These are phyloP conservation scores for Chironomus riparius DNA, from an alignment of 2,888 invertebrate species.

Conservation along the genomic window DNA sequence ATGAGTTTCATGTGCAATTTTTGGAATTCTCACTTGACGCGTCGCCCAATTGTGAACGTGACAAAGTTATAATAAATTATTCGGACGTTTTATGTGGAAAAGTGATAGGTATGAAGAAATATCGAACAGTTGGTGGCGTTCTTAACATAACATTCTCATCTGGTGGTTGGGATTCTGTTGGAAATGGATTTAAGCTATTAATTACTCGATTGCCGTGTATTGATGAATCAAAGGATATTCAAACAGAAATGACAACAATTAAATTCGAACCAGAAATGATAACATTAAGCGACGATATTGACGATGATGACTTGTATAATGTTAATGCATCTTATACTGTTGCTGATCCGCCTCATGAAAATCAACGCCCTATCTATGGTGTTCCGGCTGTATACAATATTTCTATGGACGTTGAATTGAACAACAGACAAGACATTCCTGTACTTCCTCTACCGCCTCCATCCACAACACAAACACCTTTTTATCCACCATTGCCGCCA, in stretches of 20 bases:
- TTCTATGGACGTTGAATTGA: neutral
- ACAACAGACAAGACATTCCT: constrained; percentile 14
- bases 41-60: constrained; percentile 45
- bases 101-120: constrained; percentile 43
- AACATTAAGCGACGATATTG: neutral
- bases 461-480: neutral
- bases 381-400: neutral
- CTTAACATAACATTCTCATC: constrained; percentile 45
- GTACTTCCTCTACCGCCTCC: neutral
- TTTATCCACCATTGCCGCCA: neutral
- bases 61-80: constrained; percentile 46
- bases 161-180: constrained; percentile 35
- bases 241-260: constrained; percentile 23
- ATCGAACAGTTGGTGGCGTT: constrained; percentile 43
- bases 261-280: neutral
- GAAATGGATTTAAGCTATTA: constrained; percentile 45
- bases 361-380: neutral
- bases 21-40: constrained; percentile 46
- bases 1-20: constrained; percentile 48
- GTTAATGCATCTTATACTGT: constrained; percentile 19
- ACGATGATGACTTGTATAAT: neutral
- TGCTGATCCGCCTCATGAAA: neutral
- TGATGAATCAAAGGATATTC: constrained; percentile 15
- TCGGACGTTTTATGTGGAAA: constrained; percentile 46
- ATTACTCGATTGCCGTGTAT: constrained; percentile 45